Base-by-base conservation (phyloP, 2,888 invertebrate species). In the Zygaena filipendulae region DNA sequence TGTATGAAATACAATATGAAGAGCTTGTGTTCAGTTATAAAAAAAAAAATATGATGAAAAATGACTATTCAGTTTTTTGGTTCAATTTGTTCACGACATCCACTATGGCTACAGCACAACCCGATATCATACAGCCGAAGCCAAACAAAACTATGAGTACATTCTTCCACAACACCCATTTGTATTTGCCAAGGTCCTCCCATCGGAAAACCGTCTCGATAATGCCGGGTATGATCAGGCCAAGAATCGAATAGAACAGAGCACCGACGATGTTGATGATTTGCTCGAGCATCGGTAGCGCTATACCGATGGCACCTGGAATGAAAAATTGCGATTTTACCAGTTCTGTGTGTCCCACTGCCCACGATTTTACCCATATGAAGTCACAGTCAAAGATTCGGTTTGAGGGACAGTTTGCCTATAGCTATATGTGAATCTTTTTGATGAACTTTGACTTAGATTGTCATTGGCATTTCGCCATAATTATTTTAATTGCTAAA, bases 201-300 rank as follows among this genome's bases (percentile, higher is more conserved):
- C 87, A 88, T 23, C 82, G 72, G 32, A 86, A 83, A 1, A 92
- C 81, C 0, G 86, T 87, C 44, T 92, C 90, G 2, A 91, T 72
- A 2, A 88, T 60, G 1, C 90, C 87, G n/a, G 92, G 91, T 21
- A 90, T 85, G 33, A 87, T 82, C 19, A 92, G 81, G 2, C 95
- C 94, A 22, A 87, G 74, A 9, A 85, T 82, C 1, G 89, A 88
- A 48, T 87, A 86, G 47, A 87, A 87, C 5, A 87, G 49, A 2
- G 80, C 69, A 2, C 81, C 81, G 0, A 80, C 80, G 2, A 81
- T 47, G 38, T 74, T 74, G 30, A 80, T 80, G 27, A 81, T 74
- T 36, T 77, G 68, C 29, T 80, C 80, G 30, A 81, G 41, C 55
- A 69, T 67, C 1, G 81, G 81, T 2, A 81, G 84, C 1, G 90